Base-by-base conservation (phyloP, 2,888 invertebrate species). In the Lordiphosa andalusiaca region DNA sequence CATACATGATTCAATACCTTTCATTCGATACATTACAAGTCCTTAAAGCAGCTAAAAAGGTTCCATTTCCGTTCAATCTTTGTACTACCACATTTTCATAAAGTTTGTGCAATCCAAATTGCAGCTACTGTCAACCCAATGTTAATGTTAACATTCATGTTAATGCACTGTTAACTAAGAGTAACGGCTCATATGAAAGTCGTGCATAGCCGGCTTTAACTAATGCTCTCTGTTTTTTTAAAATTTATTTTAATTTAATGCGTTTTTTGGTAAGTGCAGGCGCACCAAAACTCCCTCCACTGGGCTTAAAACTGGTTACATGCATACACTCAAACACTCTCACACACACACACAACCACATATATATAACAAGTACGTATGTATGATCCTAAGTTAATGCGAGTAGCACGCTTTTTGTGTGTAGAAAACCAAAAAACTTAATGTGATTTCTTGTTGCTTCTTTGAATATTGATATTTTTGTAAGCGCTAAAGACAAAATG, bases 371-470 rank as follows among this genome's bases (percentile, higher is more conserved):
- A 55, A 33, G 62, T 53, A 55, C 10, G 47, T 50, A 69, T 21
- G 62, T 33, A 61, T 16, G 47, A 48, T 41, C 49, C 50, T 55
- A 49, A 53, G 56, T 64, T 65, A 74, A 53, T 61, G 81, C 81
- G 59, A 76, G 60, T 77, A 70, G 75, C 75, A 76, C 84, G 75
- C 75, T 76, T 76, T 76, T 76, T 76, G 75, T 76, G 76, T 84
- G 69, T 73, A 78, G 68, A 84, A 61, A 50, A 47, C 19, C 21
- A 21, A 23, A 44, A 62, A 57, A 59, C 63, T 69, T 67, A 46
- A 81, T 76, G 78, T 84, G 82, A 82, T 84, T 84, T 82, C 82
- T 77, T 82, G 82, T 82, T 84, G 84, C 84, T 81, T 84, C 81
- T 75, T 75, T 80, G 67, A 80, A 80, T 76, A 76, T 75, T 58